Evolutionary conservation across 2,797 vertebrate species (phyloP), one percentile per base, ranked within the genome.

Genomic region (Cryptoblepharus egeriae): DNA sequence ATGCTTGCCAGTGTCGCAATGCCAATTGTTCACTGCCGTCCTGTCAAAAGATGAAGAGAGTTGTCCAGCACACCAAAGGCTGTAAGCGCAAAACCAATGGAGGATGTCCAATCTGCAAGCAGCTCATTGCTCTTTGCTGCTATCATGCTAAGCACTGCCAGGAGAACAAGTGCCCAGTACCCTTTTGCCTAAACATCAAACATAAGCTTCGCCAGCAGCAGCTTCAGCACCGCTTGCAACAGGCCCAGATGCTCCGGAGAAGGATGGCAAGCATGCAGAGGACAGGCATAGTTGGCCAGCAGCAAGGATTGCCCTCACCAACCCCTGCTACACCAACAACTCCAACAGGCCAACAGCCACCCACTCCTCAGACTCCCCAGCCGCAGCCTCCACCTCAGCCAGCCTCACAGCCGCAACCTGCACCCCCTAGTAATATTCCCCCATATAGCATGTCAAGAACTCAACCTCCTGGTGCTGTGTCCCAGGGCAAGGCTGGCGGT

Each of bases 61-160:
- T 99, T 0, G 98, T 99, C 78, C 98, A 99, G 82, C 98, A 99
- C 93, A 99, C 98, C 79, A 99, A 99, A 93, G 97, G 98, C 87
- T 99, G 98, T 96, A 99, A 99, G 83, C 97, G 98, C 87, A 99
- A 99, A 91, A 99, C 98, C 30, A 99, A 99, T 0, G 98, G 98
- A 0, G 98, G 98, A 18, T 99, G 98, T 89, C 98, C 98, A 76
- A 98, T 99, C 90, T 99, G 98, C 96, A 99, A 99, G 93, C 98
- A 99, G 90, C 98, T 99, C 81, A 99, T 99, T 1, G 98, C 98
- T 16, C 96, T 99, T 78, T 99, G 98, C 94, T 99, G 98, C 95
- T 99, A 99, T 93, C 98, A 99, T 0, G 98, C 98, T 85, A 99
- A 99, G 94, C 98, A 98, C 97, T 99, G 98, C 95, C 98, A 99